These are phyloP conservation scores for Erythrocercus mccallii DNA, from an alignment of 2,113 vertebrate species.

Conservation along the genomic window DNA sequence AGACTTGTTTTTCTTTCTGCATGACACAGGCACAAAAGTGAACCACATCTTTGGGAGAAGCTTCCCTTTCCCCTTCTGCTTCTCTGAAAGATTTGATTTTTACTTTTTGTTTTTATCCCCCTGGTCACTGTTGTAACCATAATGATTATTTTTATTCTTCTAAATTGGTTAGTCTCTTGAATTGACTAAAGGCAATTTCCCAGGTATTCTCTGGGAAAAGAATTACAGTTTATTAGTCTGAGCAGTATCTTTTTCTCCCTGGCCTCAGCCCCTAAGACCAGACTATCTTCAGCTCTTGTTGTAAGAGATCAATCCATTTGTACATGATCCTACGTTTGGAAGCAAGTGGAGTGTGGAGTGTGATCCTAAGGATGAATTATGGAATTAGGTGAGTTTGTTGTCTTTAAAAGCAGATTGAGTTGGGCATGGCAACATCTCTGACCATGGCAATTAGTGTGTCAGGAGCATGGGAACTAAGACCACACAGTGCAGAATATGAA, in stretches of 20 bases:
- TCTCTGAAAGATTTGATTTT: not conserved
- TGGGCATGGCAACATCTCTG: not conserved
- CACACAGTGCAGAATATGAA: not conserved
- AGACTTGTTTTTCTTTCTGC: not conserved
- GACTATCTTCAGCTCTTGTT: not conserved
- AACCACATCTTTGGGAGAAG: not conserved
- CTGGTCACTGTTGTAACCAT: not conserved
- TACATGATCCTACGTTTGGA: not conserved
- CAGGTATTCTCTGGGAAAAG: not conserved
- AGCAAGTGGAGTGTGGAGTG: constrained; percentile 15
- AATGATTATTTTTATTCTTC: constrained; percentile 45
- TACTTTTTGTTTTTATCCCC: not conserved
- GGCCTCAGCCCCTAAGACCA: not conserved
- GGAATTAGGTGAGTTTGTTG: not conserved
- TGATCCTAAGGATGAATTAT: constrained; percentile 32
- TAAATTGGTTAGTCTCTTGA: constrained; percentile 36
- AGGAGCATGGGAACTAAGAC: not conserved
- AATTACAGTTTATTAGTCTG: not conserved
- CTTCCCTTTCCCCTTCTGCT: not conserved
- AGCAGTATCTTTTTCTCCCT: not conserved
- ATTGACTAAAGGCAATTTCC: constrained; percentile 1
- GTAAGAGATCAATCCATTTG: constrained; percentile 31
- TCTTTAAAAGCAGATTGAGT: constrained; percentile 15
- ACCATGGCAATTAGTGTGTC: not conserved
- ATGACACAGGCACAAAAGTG: not conserved